Percentiles rank a stretch among this genome's conserved stretches.
These are phyloP conservation scores for Gila robusta DNA, from an alignment of 2,797 vertebrate species.

Conservation along the genomic window DNA sequence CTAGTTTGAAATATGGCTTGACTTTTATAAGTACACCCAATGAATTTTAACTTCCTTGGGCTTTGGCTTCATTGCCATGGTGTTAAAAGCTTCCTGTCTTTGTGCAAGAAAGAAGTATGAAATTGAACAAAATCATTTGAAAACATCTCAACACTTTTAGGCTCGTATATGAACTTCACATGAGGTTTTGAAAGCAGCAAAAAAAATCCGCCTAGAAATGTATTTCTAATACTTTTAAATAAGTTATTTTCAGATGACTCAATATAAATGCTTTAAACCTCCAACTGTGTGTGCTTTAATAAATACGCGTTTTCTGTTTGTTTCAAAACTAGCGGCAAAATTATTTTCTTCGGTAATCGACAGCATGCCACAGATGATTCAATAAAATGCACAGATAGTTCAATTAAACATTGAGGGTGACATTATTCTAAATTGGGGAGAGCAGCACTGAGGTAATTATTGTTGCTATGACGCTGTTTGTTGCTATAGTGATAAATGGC, in stretches of 20 bases:
- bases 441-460: neutral
- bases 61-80: neutral
- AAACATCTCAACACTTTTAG: too few relatives aligned
- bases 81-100: neutral
- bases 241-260: neutral
- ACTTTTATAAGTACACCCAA: neutral
- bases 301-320: too few relatives aligned
- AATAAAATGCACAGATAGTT: neutral
- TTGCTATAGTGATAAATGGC: slow-evolving; percentile 24
- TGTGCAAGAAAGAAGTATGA: too few relatives aligned
- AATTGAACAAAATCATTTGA: neutral
- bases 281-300: neutral
- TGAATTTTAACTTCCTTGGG: neutral
- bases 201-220: neutral
- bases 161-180: too few relatives aligned
- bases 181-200: neutral
- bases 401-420: neutral
- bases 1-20: neutral
- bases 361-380: neutral
- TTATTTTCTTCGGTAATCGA: neutral
- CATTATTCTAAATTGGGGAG: neutral
- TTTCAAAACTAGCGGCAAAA: neutral
- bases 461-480: neutral
- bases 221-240: neutral
- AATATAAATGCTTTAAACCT: neutral